Evolutionary conservation across 2,113 vertebrate species (phyloP).

Genomic region (Silurus glanis): DNA sequence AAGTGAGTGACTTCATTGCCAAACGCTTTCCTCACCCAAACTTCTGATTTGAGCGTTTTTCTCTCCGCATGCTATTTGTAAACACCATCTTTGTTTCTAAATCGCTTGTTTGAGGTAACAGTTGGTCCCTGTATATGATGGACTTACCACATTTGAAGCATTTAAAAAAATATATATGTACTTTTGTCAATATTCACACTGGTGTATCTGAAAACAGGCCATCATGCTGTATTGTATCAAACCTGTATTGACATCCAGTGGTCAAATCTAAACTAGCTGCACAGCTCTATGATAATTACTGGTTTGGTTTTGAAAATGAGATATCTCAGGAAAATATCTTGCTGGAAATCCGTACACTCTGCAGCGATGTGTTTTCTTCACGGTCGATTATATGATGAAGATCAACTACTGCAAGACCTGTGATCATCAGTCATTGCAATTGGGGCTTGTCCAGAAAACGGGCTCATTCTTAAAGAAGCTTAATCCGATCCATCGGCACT

Average conservation of each 20-base stretch:
- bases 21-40: not conserved
- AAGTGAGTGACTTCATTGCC: slow-evolving; percentile 20
- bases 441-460: not conserved
- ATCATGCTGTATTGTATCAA: not conserved
- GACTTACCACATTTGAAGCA: not conserved
- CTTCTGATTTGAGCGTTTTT: not conserved
- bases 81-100: not conserved
- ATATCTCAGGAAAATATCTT: not conserved
- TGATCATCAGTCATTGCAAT: not conserved
- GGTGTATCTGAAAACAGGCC: not conserved
- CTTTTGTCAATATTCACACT: not conserved
- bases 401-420: not conserved
- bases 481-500: not conserved
- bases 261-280: not conserved
- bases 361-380: not conserved
- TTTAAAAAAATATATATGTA: not conserved
- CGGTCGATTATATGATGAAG: not conserved
- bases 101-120: not conserved
- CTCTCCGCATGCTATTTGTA: not conserved
- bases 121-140: not conserved
- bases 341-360: not conserved
- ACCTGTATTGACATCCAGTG: not conserved
- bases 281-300: not conserved
- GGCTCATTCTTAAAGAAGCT: not conserved
- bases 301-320: not conserved